These are phyloP conservation scores for Mirounga angustirostris DNA, from an alignment of 2,113 vertebrate species.

Conservation along the genomic window DNA sequence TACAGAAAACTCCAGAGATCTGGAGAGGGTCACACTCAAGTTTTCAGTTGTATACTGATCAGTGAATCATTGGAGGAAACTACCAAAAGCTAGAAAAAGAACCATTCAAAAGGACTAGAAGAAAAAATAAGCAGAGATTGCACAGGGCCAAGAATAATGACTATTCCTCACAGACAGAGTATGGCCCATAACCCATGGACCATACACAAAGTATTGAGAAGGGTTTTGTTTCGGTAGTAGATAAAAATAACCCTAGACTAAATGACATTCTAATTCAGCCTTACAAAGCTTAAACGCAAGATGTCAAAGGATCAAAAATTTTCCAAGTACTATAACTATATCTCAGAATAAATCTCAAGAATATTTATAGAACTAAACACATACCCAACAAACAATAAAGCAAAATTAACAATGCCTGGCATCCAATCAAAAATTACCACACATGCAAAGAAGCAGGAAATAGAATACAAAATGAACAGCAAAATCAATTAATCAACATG, in stretches of 20 bases:
- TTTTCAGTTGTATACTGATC: neutral
- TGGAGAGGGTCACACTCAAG: neutral
- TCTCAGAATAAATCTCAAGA: conserved; percentile 7
- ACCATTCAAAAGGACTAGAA: neutral
- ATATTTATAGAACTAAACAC: neutral
- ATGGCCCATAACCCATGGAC: neutral
- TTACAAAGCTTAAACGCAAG: neutral
- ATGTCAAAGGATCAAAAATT: neutral
- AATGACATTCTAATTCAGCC: neutral
- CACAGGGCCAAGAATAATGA: neutral
- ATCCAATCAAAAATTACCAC: neutral
- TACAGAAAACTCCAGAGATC: neutral
- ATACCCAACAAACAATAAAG: neutral
- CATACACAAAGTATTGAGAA: neutral
- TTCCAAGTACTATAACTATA: neutral
- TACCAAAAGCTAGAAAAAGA: neutral
- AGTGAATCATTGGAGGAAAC: conserved; percentile 16
- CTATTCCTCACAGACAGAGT: neutral
- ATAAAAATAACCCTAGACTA: neutral
- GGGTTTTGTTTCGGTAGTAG: neutral
- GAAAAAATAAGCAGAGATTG: neutral
- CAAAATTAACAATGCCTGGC: neutral
- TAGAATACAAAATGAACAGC: neutral
- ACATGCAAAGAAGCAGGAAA: neutral
- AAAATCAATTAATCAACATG: neutral